Evolutionary conservation across 2,113 vertebrate species (phyloP).

Genomic region (Sinocyclocheilus maitianheensis): DNA sequence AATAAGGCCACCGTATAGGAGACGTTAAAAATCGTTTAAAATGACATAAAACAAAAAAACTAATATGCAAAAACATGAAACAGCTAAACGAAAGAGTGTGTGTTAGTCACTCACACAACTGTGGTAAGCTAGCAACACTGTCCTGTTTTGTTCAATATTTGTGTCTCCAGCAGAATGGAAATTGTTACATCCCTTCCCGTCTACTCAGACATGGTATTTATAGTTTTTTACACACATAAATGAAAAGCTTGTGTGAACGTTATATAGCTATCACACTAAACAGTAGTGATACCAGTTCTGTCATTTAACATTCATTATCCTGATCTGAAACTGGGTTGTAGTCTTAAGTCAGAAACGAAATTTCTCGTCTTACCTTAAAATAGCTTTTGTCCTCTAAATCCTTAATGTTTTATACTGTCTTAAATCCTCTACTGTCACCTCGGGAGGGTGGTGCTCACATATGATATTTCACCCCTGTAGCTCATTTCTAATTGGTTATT

Average conservation of each 20-base stretch:
- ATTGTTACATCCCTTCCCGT: background rate
- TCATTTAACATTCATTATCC: background rate
- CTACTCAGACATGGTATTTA: background rate
- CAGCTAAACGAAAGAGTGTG: background rate
- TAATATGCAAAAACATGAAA: background rate
- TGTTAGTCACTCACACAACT: background rate
- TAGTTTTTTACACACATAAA: background rate
- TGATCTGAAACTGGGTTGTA: background rate
- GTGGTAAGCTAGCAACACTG: background rate
- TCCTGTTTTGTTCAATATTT: background rate
- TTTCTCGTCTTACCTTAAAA: background rate
- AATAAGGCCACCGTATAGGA: background rate
- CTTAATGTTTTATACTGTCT: background rate
- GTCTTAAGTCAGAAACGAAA: background rate
- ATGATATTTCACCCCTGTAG: background rate
- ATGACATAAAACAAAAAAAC: background rate
- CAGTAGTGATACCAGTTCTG: background rate
- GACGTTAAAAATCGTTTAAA: background rate
- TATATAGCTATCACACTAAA: background rate
- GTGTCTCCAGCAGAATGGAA: slow-evolving; percentile 2
- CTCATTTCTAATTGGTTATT: background rate
- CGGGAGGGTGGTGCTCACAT: background rate
- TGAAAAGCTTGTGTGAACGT: background rate
- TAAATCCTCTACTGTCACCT: background rate
- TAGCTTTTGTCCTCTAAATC: background rate